phyloP scores from a whole-genome alignment of 1,140 invertebrate species.

The Bombus ignitus region DNA sequence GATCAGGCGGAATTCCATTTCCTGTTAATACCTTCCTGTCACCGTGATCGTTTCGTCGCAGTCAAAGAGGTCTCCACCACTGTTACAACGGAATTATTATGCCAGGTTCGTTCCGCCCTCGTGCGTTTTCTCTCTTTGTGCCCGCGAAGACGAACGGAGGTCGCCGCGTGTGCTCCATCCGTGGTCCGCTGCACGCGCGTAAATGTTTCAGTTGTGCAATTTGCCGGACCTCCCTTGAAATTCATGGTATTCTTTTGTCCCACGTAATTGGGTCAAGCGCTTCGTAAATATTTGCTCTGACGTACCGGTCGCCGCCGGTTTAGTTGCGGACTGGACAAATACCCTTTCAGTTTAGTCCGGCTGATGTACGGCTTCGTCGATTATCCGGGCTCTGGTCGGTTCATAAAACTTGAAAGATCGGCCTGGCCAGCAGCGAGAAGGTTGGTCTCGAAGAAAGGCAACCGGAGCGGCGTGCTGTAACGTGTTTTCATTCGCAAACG shows the following conservation, averaged over 20 bases:
- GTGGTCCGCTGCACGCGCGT: slow-evolving; percentile 2
- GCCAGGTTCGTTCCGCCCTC: too few species aligned
- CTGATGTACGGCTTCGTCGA: background rate
- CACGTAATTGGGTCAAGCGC: slow-evolving; percentile 67
- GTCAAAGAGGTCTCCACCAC: slow-evolving; percentile 13
- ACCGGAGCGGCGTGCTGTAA: background rate
- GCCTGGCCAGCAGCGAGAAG: too few species aligned
- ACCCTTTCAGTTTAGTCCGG: background rate
- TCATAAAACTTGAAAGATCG: background rate
- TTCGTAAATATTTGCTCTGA: slow-evolving; percentile 68
- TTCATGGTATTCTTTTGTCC: slow-evolving; percentile 67
- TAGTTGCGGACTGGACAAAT: slow-evolving; percentile 25
- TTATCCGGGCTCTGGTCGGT: background rate
- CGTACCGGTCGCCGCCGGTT: slow-evolving; percentile 22
- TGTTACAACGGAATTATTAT: slow-evolving; percentile 7
- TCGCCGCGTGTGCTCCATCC: background rate
- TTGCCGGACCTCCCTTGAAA: slow-evolving; percentile 47
- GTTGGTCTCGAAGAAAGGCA: background rate
- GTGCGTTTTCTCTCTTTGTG: background rate
- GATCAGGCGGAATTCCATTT: slow-evolving; percentile 47
- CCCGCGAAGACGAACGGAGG: background rate
- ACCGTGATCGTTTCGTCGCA: background rate
- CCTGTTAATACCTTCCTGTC: slow-evolving; percentile 24
- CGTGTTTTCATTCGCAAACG: background rate
- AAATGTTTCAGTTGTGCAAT: slow-evolving; percentile 66